Conservation (phyloP, 2,888 invertebrate species). For the Amphimallon solstitiale region DNA sequence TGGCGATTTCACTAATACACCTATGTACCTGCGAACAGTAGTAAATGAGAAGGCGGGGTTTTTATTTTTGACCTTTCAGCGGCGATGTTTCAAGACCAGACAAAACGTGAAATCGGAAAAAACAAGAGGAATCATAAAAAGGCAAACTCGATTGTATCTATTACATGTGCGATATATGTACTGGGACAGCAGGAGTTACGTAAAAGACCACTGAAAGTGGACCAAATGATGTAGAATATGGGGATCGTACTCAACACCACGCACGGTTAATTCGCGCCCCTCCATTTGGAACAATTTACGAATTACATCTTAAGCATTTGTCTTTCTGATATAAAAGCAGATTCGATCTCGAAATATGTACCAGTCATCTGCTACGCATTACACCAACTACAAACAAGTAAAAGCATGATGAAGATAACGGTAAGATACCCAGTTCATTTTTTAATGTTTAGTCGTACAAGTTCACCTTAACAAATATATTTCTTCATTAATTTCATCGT, state of each 20-base stretch:
- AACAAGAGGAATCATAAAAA: too few species aligned
- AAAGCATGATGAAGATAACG: slow-evolving; percentile 57
- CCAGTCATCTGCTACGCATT: slow-evolving; percentile 57
- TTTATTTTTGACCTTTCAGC: too few species aligned
- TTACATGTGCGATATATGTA: too few species aligned
- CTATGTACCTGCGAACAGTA: too few species aligned
- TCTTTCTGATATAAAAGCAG: slow-evolving; percentile 54
- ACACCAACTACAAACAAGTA: slow-evolving; percentile 35
- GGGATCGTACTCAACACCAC: slow-evolving; percentile 43
- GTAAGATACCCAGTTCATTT: slow-evolving; percentile 48
- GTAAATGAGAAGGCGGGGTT: too few species aligned
- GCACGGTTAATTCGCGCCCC: slow-evolving; percentile 51
- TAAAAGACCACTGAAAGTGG: slow-evolving; percentile 53
- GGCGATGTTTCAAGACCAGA: too few species aligned
- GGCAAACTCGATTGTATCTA: too few species aligned
- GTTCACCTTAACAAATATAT: background rate
- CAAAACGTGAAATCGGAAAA: too few species aligned
- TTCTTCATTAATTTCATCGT: too few species aligned
- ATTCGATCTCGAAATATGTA: slow-evolving; percentile 44
- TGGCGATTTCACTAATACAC: too few species aligned
- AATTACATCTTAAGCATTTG: slow-evolving; percentile 45
- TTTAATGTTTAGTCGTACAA: background rate
- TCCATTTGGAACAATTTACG: slow-evolving; percentile 46
- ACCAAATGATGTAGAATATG: slow-evolving; percentile 52
- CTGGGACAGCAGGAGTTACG: slow-evolving; percentile 39